Conservation (phyloP, 2,888 invertebrate species). For the Pandemis cinnamomeana region DNA sequence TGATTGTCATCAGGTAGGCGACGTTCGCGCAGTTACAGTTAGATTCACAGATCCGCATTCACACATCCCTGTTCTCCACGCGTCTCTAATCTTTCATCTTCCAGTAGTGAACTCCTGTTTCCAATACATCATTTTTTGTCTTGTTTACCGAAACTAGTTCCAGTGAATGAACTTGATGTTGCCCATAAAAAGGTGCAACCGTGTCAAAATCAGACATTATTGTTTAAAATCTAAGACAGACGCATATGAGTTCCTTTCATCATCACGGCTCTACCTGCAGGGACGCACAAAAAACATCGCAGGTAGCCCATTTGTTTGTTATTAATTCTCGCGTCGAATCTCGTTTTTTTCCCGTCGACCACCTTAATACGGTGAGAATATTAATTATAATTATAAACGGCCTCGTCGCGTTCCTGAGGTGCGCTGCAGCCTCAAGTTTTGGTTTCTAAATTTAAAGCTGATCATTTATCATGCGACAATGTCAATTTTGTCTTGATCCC, state of each 20-base stretch:
- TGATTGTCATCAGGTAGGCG: slow-evolving; percentile 40
- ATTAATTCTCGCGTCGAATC: slow-evolving; percentile 84
- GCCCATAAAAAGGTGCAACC: slow-evolving; percentile 77
- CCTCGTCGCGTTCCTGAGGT: slow-evolving; percentile 77
- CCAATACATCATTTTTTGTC: slow-evolving; percentile 55
- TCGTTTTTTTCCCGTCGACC: slow-evolving; percentile 77
- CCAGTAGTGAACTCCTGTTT: slow-evolving; percentile 43
- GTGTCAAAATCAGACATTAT: slow-evolving; percentile 80
- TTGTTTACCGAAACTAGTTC: slow-evolving; percentile 57
- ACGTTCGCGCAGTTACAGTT: slow-evolving; percentile 35
- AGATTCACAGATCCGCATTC: slow-evolving; percentile 33
- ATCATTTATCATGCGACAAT: slow-evolving; percentile 83
- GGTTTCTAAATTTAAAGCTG: slow-evolving; percentile 80
- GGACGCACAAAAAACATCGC: slow-evolving; percentile 81
- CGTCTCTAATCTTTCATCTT: slow-evolving; percentile 20
- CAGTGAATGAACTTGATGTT: slow-evolving; percentile 73
- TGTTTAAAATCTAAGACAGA: slow-evolving; percentile 81
- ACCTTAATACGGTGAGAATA: slow-evolving; percentile 83
- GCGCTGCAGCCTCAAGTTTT: slow-evolving; percentile 70
- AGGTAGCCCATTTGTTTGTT: slow-evolving; percentile 85
- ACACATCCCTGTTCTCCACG: slow-evolving; percentile 6
- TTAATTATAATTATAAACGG: slow-evolving; percentile 85
- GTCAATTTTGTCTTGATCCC: slow-evolving; percentile 77
- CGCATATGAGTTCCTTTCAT: slow-evolving; percentile 80
- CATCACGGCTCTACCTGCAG: slow-evolving; percentile 78